A percentile compares a stretch with the other conserved stretches of the same genome.
phyloP scores from a whole-genome alignment of 64 coral and sea anemone genomes.

The Montipora efflorescens region DNA sequence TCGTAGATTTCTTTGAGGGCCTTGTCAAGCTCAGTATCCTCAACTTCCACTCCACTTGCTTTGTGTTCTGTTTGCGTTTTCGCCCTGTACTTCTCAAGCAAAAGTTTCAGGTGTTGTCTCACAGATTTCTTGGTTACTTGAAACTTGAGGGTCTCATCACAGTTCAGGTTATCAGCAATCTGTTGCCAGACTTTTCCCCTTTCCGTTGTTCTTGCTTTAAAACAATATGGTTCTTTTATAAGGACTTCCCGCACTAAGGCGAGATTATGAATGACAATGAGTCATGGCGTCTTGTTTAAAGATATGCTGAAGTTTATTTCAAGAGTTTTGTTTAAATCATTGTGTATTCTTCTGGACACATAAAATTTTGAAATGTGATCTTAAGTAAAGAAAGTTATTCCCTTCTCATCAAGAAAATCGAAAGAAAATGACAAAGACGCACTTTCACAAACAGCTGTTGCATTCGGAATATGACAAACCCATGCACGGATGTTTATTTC shows the following conservation, averaged over 20 bases:
- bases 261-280: not conserved
- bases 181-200: not conserved
- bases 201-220: not conserved
- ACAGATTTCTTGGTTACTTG: not conserved
- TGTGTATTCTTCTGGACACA: too few relatives aligned
- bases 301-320: too few relatives aligned
- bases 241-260: not conserved
- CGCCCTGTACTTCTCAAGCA: not conserved
- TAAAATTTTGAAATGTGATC: too few relatives aligned
- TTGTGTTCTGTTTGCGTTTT: not conserved
- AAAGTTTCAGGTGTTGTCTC: not conserved
- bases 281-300: too few relatives aligned
- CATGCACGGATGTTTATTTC: too few relatives aligned
- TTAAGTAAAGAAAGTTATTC: too few relatives aligned
- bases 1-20: not conserved
- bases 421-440: too few relatives aligned
- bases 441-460: too few relatives aligned
- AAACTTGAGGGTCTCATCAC: not conserved
- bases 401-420: too few relatives aligned
- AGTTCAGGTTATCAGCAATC: not conserved
- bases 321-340: too few relatives aligned
- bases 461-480: too few relatives aligned
- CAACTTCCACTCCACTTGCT: not conserved
- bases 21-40: not conserved
- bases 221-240: not conserved